Conservation (phyloP, 2,113 vertebrate genomes). For the Coracopsis vasa region DNA sequence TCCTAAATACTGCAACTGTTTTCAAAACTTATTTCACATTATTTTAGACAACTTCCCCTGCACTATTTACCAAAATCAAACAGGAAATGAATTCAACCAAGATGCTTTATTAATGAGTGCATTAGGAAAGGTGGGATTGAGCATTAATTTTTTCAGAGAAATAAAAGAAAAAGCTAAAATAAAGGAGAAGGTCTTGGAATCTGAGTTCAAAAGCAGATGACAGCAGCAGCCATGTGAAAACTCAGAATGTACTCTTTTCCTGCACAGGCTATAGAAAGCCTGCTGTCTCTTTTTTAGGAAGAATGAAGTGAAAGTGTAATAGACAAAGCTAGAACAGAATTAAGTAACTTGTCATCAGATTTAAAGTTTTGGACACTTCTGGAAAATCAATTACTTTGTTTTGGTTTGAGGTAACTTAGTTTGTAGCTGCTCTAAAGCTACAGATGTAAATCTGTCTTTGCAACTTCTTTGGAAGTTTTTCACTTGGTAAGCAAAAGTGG, state of each 20-base stretch:
- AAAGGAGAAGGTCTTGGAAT: neutral
- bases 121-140: neutral
- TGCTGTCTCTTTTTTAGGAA: neutral
- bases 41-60: neutral
- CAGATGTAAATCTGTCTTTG: neutral
- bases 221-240: neutral
- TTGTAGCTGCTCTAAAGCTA: neutral
- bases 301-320: neutral
- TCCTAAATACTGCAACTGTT: constrained; percentile 23
- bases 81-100: constrained; percentile 5
- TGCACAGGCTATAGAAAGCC: neutral
- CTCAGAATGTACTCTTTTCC: neutral
- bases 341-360: neutral
- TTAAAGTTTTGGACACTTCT: neutral
- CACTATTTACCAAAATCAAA: neutral
- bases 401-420: neutral
- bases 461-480: neutral
- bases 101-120: neutral
- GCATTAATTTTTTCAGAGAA: neutral
- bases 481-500: fast-evolving
- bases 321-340: neutral
- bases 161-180: neutral
- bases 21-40: neutral
- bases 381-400: neutral
- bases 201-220: neutral